These are phyloP conservation scores for Tor tambroides DNA, from an alignment of 2,113 vertebrate genomes.

Conservation along the genomic window DNA sequence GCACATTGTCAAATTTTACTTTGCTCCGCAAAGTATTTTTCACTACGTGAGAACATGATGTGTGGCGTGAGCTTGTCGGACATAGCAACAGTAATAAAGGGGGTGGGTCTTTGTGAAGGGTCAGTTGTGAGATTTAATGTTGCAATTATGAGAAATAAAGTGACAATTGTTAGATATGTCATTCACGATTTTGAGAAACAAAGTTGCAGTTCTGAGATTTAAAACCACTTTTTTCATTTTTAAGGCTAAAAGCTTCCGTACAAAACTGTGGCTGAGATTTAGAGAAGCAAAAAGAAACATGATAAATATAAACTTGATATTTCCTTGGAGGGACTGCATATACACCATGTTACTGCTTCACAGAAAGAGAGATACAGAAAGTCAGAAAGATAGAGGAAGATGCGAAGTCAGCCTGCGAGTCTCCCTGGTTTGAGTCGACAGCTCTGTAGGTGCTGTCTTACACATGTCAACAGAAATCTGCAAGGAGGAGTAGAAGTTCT, in stretches of 20 bases:
- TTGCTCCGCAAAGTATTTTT: no score
- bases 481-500: slow-evolving; percentile 1
- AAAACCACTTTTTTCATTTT: background rate
- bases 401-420: no score
- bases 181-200: no score
- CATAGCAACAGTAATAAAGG: no score
- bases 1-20: no score
- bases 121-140: no score
- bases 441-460: slow-evolving; percentile 16
- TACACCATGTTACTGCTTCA: background rate
- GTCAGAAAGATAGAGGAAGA: no score
- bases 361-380: background rate
- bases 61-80: no score
- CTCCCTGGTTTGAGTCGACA: background rate
- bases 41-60: no score
- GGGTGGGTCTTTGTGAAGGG: no score
- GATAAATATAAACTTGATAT: background rate
- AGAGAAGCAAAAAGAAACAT: background rate
- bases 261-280: background rate
- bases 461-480: background rate
- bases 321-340: background rate
- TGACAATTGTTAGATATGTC: background rate
- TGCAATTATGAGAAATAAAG: background rate
- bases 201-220: background rate
- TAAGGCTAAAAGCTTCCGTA: background rate